Evolutionary conservation across 2,888 invertebrate genomes (phyloP), one percentile per base, ranked within the genome.

Genomic region (Catocala fraxini): DNA sequence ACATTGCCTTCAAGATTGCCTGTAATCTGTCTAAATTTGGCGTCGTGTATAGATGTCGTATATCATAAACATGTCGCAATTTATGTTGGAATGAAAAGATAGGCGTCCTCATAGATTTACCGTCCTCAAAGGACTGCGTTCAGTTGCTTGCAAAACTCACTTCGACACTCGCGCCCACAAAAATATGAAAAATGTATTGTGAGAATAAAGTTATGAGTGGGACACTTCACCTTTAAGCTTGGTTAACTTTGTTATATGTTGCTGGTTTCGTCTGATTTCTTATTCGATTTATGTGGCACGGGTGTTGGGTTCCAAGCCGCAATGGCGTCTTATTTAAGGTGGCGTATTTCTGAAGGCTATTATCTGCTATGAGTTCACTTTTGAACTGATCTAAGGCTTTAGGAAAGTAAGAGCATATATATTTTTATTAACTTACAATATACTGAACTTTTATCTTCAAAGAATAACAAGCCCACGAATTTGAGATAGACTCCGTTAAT

Each of bases 111-210:
- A 60, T 63, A 75, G 63, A 68, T 76, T 72, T 70, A 70, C 42
- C 47, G 63, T 63, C 67, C 78, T 73, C 71, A 11, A 56, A 71
- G 73, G 73, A 73, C 53, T 56, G 6, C 56, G 63, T 60, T 61
- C 51, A 53, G 70, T 65, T 63, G 51, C 68, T 70, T 58, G 46
- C 61, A 64, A 78, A 73, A 77, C 71, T 75, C 59, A 60, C 62
- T 70, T 63, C 59, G 63, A 65, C 61, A 75, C 59, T 62, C 51
- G 39, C 55, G 60, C 49, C 61, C 62, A 58, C 65, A 63, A 69
- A 39, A 77, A 77, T 74, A 63, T 70, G 66, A 69, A 75, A 71
- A 71, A 75, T 75, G 68, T 65, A 60, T 72, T 64, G 70, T 63
- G 56, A 48, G 57, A 57, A 59, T 61, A 61, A 73, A 74, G 68